Percentiles rank a stretch among this genome's conserved stretches.
These are phyloP conservation scores for Germaria angustata DNA, from an alignment of 2,888 invertebrate species.

Conservation along the genomic window DNA sequence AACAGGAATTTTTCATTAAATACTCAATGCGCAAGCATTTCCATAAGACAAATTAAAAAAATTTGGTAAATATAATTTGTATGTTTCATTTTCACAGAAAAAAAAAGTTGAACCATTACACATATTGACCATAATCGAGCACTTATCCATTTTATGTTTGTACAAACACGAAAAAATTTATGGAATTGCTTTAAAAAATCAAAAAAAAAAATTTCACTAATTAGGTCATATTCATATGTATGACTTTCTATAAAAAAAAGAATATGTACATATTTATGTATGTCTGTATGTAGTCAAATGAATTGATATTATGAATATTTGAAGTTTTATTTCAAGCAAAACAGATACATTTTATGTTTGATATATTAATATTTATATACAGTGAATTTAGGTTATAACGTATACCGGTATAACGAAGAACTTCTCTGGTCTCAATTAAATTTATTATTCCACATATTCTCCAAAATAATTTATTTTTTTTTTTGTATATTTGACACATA, in stretches of 20 bases:
- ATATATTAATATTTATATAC: no score
- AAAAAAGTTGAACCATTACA: not conserved
- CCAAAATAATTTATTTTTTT: no score
- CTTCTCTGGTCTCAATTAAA: no score
- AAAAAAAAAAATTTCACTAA: not conserved
- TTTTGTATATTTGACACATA: no score
- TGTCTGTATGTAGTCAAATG: not conserved
- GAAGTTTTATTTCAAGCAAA: not conserved
- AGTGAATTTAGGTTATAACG: no score
- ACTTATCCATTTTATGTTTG: not conserved
- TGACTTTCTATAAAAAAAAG: not conserved
- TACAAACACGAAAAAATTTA: not conserved
- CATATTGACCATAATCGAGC: not conserved
- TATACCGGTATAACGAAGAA: no score
- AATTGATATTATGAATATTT: not conserved
- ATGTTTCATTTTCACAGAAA: not conserved
- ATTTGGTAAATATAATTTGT: not conserved
- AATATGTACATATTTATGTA: not conserved
- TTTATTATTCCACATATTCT: no score
- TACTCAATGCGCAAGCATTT: not conserved
- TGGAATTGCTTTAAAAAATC: slow-evolving; percentile 8
- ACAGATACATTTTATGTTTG: no score
- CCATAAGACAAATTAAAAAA: slow-evolving; percentile 12
- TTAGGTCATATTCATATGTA: slow-evolving; percentile 9
- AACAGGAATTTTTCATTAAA: slow-evolving; percentile 11